Evolutionary conservation across 2,888 invertebrate genomes (phyloP), one percentile per base, ranked within the genome.

Genomic region (Chrysodeixis includens): DNA sequence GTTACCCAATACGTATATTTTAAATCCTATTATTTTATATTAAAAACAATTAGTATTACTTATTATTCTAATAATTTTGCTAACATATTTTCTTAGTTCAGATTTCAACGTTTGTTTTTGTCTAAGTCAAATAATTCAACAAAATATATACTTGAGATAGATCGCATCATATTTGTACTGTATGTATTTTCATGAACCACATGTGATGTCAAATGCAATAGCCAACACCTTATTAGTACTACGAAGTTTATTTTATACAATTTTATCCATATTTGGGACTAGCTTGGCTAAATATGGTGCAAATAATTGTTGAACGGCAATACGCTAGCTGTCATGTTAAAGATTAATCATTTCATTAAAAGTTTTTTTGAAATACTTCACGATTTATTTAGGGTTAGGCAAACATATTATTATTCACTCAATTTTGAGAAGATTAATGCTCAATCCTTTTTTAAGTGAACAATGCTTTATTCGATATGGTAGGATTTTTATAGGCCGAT

Each of bases 231-330:
- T 78, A 61, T 71, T 59, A 40, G 44, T 49, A 26, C 26, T 26
- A 16, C 46, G 30, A 61, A 44, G 60, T 74, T 63, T 66, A 63
- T 61, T 64, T 53, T 40, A 56, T 56, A 65, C 32, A 69, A 60
- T 71, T 71, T 76, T n/a, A 60, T 30, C 51, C 44, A 16, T 75
- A 64, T 59, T 51, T 46, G 59, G 22, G 30, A 52, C 30, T 35
- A 10, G 35, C 22, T 14, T 75, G 8, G 20, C 55, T 70, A 46
- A 53, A 70, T 52, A 51, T 55, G 55, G 51, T 46, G 22, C 9
- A 18, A 46, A 26, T 52, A 16, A 62, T 62, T 69, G 54, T 56
- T 30, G 10, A 10, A 8, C 58, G 14, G 46, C 46, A 49, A 49
- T 49, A 49, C 18, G n/a, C 18, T 10, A 3, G 9, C 55, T 56